Conservation (phyloP, 2,888 invertebrate species). For the Plusia festucae region DNA sequence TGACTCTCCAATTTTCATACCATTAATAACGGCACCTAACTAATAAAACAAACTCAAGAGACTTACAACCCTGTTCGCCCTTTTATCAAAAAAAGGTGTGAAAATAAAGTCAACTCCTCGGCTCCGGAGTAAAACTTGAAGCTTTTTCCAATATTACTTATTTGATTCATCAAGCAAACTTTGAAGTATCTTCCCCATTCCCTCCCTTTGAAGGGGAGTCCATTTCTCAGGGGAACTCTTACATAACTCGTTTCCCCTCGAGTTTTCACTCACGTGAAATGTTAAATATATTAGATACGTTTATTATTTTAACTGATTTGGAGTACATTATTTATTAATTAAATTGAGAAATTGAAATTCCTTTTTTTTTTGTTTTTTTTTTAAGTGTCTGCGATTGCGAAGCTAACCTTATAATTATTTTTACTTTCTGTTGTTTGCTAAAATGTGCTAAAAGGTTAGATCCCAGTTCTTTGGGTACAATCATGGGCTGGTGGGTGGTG, state of each 20-base stretch:
- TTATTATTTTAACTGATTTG: not conserved
- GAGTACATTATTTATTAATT: no score
- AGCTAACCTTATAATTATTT: no score
- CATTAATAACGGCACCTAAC: not conserved
- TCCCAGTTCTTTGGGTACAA: no score
- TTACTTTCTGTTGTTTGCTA: no score
- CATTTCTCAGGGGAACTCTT: conserved; percentile 34
- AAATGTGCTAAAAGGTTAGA: no score
- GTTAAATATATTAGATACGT: conserved; percentile 19
- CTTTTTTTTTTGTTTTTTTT: no score
- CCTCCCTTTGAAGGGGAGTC: conserved; percentile 12
- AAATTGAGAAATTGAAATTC: no score
- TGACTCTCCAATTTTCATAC: not conserved
- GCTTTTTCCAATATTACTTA: conserved; percentile 49
- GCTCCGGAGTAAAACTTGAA: conserved; percentile 21
- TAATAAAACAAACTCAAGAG: conserved; percentile 1
- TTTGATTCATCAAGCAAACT: conserved; percentile 51
- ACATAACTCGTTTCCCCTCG: conserved; percentile 28
- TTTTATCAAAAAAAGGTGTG: conserved; percentile 11
- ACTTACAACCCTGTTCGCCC: conserved; percentile 5
- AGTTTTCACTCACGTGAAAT: conserved; percentile 21
- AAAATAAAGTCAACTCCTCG: conserved; percentile 12
- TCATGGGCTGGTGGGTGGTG: no score
- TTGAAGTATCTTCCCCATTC: conserved; percentile 42
- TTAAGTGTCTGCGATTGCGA: no score